Percentiles rank a stretch among this genome's conserved stretches.
phyloP scores from a whole-genome alignment of 2,797 vertebrate genomes.

The Ciconia nigra region DNA sequence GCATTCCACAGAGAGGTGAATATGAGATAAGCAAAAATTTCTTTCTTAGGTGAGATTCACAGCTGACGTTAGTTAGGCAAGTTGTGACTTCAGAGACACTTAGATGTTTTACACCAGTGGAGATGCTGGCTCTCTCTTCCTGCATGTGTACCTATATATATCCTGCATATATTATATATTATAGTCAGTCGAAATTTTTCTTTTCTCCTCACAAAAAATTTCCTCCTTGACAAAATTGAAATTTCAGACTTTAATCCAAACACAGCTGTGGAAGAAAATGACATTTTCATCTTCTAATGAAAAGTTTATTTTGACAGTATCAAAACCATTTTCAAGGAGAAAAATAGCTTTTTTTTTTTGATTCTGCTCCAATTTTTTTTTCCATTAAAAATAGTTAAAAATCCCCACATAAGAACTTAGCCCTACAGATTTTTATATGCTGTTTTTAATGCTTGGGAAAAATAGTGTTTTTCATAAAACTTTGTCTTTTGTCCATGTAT shows the following conservation, averaged over 20 bases:
- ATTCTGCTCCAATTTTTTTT: background rate
- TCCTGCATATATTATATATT: slow-evolving; percentile 57
- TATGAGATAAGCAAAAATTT: slow-evolving; percentile 5
- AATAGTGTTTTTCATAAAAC: background rate
- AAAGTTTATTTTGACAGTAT: slow-evolving; percentile 15
- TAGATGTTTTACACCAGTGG: slow-evolving; percentile 8
- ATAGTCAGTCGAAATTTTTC: background rate
- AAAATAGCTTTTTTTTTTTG: background rate
- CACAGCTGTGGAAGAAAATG: background rate
- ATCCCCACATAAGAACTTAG: fast-evolving
- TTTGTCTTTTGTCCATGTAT: slow-evolving; percentile 2
- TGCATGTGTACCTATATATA: slow-evolving; percentile 66
- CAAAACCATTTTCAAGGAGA: background rate
- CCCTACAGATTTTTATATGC: background rate
- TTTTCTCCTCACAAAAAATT: background rate
- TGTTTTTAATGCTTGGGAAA: background rate
- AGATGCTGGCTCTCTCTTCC: slow-evolving; percentile 50
- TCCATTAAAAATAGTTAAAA: background rate
- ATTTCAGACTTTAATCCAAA: slow-evolving; percentile 25
- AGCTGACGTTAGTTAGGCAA: slow-evolving; percentile 46
- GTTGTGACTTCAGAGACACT: slow-evolving; percentile 44
- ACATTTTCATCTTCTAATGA: slow-evolving; percentile 26
- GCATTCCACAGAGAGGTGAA: slow-evolving; percentile 5
- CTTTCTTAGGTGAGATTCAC: slow-evolving; percentile 23
- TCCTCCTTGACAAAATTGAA: slow-evolving; percentile 13